phyloP scores from a whole-genome alignment of 2,113 vertebrate genomes.

The Miniopterus natalensis region DNA sequence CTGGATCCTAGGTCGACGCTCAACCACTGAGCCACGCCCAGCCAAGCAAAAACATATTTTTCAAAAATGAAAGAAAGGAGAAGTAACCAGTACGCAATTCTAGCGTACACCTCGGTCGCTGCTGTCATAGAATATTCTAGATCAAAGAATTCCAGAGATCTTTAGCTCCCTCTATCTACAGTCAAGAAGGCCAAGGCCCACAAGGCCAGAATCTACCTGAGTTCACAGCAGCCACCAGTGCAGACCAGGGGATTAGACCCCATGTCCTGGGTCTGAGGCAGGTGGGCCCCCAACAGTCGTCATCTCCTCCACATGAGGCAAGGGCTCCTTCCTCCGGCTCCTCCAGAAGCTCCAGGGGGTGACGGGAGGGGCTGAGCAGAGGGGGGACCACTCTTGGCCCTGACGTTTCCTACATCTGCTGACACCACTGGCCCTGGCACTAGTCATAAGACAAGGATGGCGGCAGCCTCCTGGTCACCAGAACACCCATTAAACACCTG shows the following conservation, averaged over 20 bases:
- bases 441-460: neutral
- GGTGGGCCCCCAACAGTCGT: neutral
- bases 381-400: neutral
- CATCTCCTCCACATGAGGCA: too few species aligned
- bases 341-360: neutral
- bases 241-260: neutral
- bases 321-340: neutral
- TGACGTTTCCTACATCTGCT: neutral
- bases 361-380: rapidly evolving
- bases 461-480: neutral
- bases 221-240: neutral
- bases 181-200: neutral
- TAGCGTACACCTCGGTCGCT: neutral
- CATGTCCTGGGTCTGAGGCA: neutral
- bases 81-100: neutral
- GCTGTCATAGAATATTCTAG: neutral
- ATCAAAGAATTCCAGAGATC: neutral
- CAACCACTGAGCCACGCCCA: too few species aligned
- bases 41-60: too few species aligned
- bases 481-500: neutral
- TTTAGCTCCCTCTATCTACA: neutral
- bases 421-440: neutral
- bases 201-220: neutral
- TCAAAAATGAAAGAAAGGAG: neutral
- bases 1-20: too few species aligned